Conservation (phyloP, 1,140 invertebrate species). For the Diorhabda elongata region DNA sequence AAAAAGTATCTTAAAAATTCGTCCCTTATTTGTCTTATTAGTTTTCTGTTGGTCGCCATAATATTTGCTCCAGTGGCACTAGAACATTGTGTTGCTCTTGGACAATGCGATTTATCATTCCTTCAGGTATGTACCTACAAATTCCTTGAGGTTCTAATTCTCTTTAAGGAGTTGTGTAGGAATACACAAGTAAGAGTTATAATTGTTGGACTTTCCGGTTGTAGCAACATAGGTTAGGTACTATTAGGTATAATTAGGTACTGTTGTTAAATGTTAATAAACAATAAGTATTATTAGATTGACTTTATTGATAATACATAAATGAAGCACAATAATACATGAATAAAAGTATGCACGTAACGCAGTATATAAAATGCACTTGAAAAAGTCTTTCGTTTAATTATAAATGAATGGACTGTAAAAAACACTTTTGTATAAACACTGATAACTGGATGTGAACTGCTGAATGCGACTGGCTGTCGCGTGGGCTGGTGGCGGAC, state of each 20-base stretch:
- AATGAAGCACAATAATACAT: too few relatives aligned
- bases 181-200: constrained; percentile 34
- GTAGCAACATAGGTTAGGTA: constrained; percentile 32
- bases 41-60: constrained; percentile 1
- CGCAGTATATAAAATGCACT: too few relatives aligned
- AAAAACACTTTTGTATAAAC: too few relatives aligned
- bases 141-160: constrained; percentile 4
- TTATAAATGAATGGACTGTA: too few relatives aligned
- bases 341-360: too few relatives aligned
- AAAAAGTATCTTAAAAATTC: constrained; percentile 4
- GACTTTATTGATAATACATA: too few relatives aligned
- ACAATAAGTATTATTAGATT: too few relatives aligned
- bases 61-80: not conserved
- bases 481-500: too few relatives aligned
- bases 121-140: not conserved
- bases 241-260: not conserved
- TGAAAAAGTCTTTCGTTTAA: too few relatives aligned
- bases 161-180: constrained; percentile 41
- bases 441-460: too few relatives aligned
- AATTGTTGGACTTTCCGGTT: constrained; percentile 33
- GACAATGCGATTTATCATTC: not conserved
- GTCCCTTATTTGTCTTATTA: not conserved
- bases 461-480: too few relatives aligned
- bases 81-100: not conserved
- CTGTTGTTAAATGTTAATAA: too few relatives aligned